Percentiles rank a stretch among this genome's conserved stretches.
phyloP scores from a whole-genome alignment of 2,113 vertebrate species.

The Panthera uncia region DNA sequence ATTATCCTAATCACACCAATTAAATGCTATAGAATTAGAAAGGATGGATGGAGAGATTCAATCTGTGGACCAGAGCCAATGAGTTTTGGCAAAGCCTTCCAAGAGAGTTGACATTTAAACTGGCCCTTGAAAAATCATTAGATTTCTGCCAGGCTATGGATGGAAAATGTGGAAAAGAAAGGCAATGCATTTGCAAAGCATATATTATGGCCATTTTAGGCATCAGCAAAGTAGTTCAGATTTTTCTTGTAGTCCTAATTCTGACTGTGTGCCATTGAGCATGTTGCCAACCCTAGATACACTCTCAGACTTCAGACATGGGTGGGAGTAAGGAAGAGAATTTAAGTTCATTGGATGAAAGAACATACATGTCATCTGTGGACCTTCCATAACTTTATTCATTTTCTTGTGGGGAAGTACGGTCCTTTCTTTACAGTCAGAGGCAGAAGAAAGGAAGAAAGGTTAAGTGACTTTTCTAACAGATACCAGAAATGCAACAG shows the following conservation, averaged over 20 bases:
- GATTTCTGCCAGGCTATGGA: not conserved
- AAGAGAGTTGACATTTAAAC: conserved; percentile 54
- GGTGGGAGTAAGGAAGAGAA: not conserved
- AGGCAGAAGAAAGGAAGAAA: not conserved
- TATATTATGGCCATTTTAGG: not conserved
- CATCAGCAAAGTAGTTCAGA: not conserved
- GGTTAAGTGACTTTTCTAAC: not conserved
- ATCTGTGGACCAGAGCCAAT: conserved; percentile 17
- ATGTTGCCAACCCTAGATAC: not conserved
- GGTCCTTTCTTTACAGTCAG: not conserved
- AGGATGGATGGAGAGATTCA: conserved; percentile 33
- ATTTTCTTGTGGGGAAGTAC: not conserved
- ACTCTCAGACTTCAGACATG: not conserved
- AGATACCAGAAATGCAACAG: not conserved
- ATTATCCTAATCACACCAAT: conserved; percentile 57
- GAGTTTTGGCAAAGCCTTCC: conserved; percentile 54
- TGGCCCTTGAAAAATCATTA: conserved; percentile 56
- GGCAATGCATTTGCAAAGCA: conserved; percentile 10
- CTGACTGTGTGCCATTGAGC: not conserved
- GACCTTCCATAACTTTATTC: not conserved
- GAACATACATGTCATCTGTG: not conserved
- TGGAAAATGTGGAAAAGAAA: not conserved
- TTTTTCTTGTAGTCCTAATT: not conserved
- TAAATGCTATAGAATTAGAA: conserved; percentile 55
- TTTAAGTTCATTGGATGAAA: not conserved